phyloP scores from a whole-genome alignment of 2,797 vertebrate genomes.

The Chloroceryle inda region DNA sequence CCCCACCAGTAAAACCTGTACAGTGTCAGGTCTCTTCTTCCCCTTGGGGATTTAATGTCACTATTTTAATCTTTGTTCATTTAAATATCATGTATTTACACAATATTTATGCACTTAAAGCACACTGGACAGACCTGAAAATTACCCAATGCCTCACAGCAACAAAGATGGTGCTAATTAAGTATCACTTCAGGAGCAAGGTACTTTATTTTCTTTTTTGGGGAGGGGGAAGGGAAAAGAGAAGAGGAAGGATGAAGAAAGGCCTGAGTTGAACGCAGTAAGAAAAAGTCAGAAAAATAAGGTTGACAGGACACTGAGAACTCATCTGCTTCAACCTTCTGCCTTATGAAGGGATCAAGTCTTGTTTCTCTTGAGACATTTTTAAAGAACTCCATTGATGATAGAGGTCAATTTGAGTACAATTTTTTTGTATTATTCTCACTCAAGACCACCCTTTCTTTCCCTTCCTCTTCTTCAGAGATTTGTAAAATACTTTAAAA shows the following conservation, averaged over 20 bases:
- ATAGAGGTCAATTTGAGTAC: not conserved
- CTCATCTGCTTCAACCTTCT: not conserved
- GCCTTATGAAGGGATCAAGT: not conserved
- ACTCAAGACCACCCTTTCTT: not conserved
- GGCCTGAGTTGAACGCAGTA: not conserved
- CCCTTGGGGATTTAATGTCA: not conserved
- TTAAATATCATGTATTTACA: not conserved
- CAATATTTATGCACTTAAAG: not conserved
- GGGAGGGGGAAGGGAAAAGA: not conserved
- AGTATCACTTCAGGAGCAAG: not conserved
- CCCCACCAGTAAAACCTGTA: not conserved
- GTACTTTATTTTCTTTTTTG: not conserved
- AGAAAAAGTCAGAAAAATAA: not conserved
- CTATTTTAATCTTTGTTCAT: not conserved
- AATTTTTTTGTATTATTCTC: not conserved
- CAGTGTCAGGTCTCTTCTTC: not conserved
- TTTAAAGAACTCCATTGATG: not conserved
- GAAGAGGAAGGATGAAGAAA: not conserved
- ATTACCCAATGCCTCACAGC: not conserved
- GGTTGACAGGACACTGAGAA: not conserved
- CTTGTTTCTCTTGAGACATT: not conserved
- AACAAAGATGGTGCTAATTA: not conserved
- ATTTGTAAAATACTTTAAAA: not conserved
- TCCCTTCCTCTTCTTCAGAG: not conserved
- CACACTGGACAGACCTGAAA: not conserved